Evolutionary conservation across 2,797 vertebrate species (phyloP), one percentile per base, ranked within the genome.

Genomic region (Garrulus glandarius): DNA sequence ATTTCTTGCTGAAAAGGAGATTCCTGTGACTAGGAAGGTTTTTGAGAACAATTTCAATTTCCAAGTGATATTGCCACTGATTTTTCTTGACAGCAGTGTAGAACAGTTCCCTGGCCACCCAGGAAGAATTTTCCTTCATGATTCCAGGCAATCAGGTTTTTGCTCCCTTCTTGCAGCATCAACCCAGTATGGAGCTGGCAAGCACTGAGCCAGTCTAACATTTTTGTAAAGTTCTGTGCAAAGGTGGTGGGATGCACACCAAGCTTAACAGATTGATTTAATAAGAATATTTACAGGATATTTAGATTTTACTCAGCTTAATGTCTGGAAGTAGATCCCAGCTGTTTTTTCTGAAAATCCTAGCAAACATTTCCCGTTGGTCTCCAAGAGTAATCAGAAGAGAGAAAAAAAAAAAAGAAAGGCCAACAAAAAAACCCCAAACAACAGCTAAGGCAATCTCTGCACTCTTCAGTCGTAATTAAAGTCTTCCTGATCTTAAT

Each of bases 261-360:
- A 83, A 76, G 22, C 37, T 82, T 91, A 91, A 84, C 36, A 89
- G 85, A 92, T 77, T 89, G 47, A 94, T 89, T 94, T 80, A 86
- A 71, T 30, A 71, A 75, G 37, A 92, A 88, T 72, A 96, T 92
- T 84, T 89, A 85, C 65, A 61, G 27, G 52, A 83, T 89, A 88
- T 94, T 92, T 94, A 92, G 61, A 78, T 91, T 77, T 92, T 43
- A 56, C 6, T 81, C 37, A 80, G 36, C 13, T 57, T 93, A 89
- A 80, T 79, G 32, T 75, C 60, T 84, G 64, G 46, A 93, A 92
- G 81, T 68, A 89, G 39, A 89, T 7, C 24, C 46, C 59, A 87
- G 60, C 12, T 92, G 26, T 2, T 94, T 95, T 80, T 93, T 76
- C 70, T 87, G 47, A 55, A 89, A 81, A 59, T 84, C 29, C 37